phyloP scores from a whole-genome alignment of 2,113 vertebrate species.

The Eira barbara region DNA sequence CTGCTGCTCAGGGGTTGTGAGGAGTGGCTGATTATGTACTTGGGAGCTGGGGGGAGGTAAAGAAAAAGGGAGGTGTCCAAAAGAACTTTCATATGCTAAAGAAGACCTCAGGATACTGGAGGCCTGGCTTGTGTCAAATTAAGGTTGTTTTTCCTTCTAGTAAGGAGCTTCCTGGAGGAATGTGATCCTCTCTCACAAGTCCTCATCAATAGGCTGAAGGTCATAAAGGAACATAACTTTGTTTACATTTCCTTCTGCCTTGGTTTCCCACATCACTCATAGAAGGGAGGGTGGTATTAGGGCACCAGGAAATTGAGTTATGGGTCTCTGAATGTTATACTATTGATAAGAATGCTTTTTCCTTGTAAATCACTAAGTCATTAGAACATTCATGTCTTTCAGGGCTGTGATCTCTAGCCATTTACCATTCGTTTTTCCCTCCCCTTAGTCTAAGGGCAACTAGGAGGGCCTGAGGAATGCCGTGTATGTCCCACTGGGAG shows the following conservation, averaged over 20 bases:
- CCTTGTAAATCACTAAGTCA: not conserved
- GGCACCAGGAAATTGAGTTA: not conserved
- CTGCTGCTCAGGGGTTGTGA: not conserved
- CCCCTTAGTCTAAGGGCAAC: not conserved
- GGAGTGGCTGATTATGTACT: not conserved
- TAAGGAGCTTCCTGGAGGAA: not conserved
- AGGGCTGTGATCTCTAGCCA: not conserved
- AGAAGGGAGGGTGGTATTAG: not conserved
- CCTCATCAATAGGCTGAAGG: not conserved
- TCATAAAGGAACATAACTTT: not conserved
- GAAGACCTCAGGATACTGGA: not conserved
- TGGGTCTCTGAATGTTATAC: not conserved
- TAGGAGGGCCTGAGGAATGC: not conserved
- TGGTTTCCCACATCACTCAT: not conserved
- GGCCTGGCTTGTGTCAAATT: not conserved
- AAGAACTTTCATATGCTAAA: not conserved
- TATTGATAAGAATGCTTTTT: not conserved
- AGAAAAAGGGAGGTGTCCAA: not conserved
- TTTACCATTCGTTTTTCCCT: not conserved
- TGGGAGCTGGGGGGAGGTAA: not conserved
- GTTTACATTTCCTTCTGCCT: not conserved
- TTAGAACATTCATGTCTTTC: not conserved
- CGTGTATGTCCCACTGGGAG: not conserved
- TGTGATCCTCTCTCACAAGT: not conserved
- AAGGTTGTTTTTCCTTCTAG: not conserved